A percentile compares a stretch with the other conserved stretches of the same genome.
phyloP scores from a whole-genome alignment of 2,888 invertebrate species.

The Stenolophus ochropezus region DNA sequence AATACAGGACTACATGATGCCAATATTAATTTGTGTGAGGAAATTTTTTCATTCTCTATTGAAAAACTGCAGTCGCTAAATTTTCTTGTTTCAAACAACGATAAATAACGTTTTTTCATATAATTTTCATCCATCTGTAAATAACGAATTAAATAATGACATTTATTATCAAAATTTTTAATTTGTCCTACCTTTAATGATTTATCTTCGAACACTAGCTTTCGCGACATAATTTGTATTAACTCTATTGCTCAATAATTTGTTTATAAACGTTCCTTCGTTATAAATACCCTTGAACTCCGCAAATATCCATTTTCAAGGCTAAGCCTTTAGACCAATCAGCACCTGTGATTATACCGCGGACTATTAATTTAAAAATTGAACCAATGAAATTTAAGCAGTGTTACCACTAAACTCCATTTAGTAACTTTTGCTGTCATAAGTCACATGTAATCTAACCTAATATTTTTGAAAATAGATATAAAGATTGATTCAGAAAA shows the following conservation, averaged over 20 bases:
- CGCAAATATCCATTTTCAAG: constrained; percentile 57
- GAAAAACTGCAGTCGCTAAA: constrained; percentile 79
- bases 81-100: constrained; percentile 74
- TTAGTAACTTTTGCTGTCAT: constrained; percentile 43
- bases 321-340: constrained; percentile 42
- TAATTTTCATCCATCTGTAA: constrained; percentile 71
- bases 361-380: constrained; percentile 13
- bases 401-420: background rate
- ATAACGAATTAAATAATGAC: constrained; percentile 48
- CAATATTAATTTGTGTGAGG: constrained; percentile 79
- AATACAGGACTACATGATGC: constrained; percentile 82
- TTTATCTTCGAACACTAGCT: constrained; percentile 24
- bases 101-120: constrained; percentile 72
- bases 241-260: constrained; percentile 51
- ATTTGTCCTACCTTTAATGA: constrained; percentile 38
- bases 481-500: background rate
- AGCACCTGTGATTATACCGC: constrained; percentile 32
- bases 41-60: constrained; percentile 74
- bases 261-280: constrained; percentile 55
- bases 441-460: constrained; percentile 3
- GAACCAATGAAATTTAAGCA: background rate
- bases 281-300: constrained; percentile 59
- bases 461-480: background rate
- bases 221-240: constrained; percentile 49
- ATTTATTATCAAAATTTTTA: constrained; percentile 62